Evolutionary conservation across 2,113 vertebrate species (phyloP), one percentile per base, ranked within the genome.

Genomic region (Uropsilus gracilis): DNA sequence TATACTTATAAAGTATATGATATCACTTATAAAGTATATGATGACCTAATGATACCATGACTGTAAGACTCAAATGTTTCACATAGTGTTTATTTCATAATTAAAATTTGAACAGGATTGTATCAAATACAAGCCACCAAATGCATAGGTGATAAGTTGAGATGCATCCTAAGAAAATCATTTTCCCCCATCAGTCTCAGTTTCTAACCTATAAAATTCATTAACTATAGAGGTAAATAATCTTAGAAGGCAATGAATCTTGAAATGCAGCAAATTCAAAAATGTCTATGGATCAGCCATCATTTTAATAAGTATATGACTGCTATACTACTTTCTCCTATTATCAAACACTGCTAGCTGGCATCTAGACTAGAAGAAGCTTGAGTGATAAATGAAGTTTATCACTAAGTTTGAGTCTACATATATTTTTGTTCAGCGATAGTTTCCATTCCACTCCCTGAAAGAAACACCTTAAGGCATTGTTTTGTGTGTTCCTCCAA

Each of bases 31-130:
- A 59, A 91, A 68, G 32, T 37, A 13, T 83, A n/a, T 55, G 8
- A 83, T 83, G 64, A 50, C 63, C 39, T 73, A 44, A 82, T 44
- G 24, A 63, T 34, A 82, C 16, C 22, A 8, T 48, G 32, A 77
- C 61, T 92, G 50, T 63, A 32, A 95, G 91, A 94, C 48, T 78
- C 14, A 91, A 86, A 69, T 39, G 26, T 0, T 94, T 82, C 78
- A 68, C 64, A 10, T 55, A 83, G 55, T 55, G 69, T 24, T 84
- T 87, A 95, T n/a, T 90, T 86, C 81, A 26, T 93, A 78, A 89
- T 89, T 91, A 83, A 86, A 89, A 94, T 91, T 61, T 93, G 46
- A 84, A 3, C 63, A 80, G 22, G 73, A 81, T 1, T 28, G 2
- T 24, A 87, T 53, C 68, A 73, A 85, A 86, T 50, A 75, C 50